phyloP scores from a whole-genome alignment of 2,797 vertebrate genomes.

The Darevskia mixta region DNA sequence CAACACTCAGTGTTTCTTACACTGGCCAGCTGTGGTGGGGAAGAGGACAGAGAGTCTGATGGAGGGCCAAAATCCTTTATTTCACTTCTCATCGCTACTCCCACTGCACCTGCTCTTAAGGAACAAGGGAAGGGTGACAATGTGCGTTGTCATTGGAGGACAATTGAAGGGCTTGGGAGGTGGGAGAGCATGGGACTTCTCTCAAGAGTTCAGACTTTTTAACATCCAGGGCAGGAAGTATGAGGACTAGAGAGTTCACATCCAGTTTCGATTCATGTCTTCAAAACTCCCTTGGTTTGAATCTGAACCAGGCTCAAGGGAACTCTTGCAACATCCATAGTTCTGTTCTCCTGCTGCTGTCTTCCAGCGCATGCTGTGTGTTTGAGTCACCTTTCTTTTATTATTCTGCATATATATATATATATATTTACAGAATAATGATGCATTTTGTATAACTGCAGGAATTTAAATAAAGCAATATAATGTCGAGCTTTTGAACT shows the following conservation, averaged over 20 bases:
- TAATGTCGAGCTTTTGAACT: slow-evolving; percentile 21
- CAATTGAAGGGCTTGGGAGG: neutral
- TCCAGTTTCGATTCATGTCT: neutral
- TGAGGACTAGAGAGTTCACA: too few species aligned
- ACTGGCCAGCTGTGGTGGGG: too few species aligned
- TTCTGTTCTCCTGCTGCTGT: neutral
- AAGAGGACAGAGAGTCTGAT: too few species aligned
- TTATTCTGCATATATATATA: neutral
- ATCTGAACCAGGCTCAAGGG: neutral
- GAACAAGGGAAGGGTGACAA: neutral
- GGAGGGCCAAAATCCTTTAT: too few species aligned
- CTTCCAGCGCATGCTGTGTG: neutral
- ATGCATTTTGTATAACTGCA: neutral
- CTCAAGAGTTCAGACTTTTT: too few species aligned
- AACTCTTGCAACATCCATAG: neutral
- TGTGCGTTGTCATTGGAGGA: neutral
- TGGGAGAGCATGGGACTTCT: too few species aligned
- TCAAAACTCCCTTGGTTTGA: neutral
- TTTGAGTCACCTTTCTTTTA: neutral
- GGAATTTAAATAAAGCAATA: slow-evolving; percentile 6
- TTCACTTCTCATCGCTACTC: neutral
- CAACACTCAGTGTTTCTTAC: too few species aligned
- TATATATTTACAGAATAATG: neutral
- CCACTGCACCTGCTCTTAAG: too few species aligned
- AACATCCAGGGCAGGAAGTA: too few species aligned